Evolutionary conservation across 2,113 vertebrate species (phyloP).

Genomic region (Pseudopipra pipra): DNA sequence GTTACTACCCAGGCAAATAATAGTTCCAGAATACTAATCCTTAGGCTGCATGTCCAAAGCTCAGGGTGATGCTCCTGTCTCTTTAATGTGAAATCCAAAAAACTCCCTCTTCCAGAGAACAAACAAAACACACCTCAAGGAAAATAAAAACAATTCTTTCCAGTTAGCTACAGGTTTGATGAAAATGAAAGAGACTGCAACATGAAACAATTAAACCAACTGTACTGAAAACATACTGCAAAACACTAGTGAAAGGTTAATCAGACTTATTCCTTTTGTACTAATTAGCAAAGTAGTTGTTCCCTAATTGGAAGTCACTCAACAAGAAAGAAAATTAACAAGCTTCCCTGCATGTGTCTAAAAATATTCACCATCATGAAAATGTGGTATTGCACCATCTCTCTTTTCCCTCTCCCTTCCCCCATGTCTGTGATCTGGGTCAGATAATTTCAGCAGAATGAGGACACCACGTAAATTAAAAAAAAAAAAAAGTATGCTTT

Average conservation of each 20-base stretch:
- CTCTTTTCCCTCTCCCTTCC: background rate
- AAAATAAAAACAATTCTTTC: background rate
- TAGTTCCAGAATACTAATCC: background rate
- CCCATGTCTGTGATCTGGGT: background rate
- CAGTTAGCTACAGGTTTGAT: background rate
- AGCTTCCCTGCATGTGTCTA: background rate
- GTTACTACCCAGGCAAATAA: background rate
- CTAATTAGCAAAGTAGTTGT: constrained; percentile 14
- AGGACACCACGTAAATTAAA: background rate
- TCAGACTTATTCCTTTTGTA: background rate
- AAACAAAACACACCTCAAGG: background rate
- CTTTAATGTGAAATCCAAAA: background rate
- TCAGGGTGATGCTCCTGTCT: background rate
- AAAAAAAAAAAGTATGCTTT: background rate
- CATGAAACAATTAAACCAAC: background rate
- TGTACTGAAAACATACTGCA: background rate
- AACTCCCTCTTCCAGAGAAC: background rate
- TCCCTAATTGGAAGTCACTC: constrained; percentile 25
- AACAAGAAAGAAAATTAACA: constrained; percentile 18
- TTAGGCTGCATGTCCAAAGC: background rate
- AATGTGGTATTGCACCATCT: background rate
- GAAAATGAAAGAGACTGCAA: background rate
- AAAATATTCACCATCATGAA: background rate
- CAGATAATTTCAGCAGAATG: background rate
- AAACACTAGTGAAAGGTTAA: background rate